A percentile compares a stretch with the other conserved stretches of the same genome.
phyloP scores from a whole-genome alignment of 37 sponge, comb jelly and placozoan genomes.

The Aplysina aerophoba region DNA sequence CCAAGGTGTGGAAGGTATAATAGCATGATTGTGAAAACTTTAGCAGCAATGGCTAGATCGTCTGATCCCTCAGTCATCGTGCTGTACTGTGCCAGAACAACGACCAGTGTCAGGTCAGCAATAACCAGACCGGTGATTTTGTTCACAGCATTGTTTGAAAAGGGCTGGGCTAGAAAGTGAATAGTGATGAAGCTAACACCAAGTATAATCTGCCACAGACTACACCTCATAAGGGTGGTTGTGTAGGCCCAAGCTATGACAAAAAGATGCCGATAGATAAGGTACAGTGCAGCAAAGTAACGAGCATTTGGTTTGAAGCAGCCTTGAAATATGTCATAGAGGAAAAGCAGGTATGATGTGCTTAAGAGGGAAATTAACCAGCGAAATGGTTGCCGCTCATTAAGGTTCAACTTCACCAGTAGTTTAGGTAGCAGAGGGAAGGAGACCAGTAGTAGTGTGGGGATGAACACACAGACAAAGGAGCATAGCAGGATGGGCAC shows the following conservation, averaged over 20 bases:
- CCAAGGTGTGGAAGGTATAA: not conserved
- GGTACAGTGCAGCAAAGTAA: slow-evolving; percentile 24
- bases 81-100: not conserved
- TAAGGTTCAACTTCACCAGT: not conserved
- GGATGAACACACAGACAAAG: not conserved
- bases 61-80: not conserved
- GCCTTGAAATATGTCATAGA: slow-evolving; percentile 29
- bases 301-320: slow-evolving; percentile 2
- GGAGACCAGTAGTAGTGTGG: not conserved
- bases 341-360: not conserved
- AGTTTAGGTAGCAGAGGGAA: not conserved
- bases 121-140: not conserved
- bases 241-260: not conserved
- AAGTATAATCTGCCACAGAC: not conserved
- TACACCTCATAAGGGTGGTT: not conserved
- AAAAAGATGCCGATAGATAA: slow-evolving; percentile 2
- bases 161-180: slow-evolving; percentile 5
- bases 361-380: not conserved
- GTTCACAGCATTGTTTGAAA: slow-evolving; percentile 1
- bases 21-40: not conserved
- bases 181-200: not conserved
- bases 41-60: not conserved
- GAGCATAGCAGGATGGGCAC: slow-evolving; percentile 3
- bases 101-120: not conserved
- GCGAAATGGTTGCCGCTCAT: not conserved